phyloP scores from a whole-genome alignment of 1,140 invertebrate genomes.

The Cydia splendana region DNA sequence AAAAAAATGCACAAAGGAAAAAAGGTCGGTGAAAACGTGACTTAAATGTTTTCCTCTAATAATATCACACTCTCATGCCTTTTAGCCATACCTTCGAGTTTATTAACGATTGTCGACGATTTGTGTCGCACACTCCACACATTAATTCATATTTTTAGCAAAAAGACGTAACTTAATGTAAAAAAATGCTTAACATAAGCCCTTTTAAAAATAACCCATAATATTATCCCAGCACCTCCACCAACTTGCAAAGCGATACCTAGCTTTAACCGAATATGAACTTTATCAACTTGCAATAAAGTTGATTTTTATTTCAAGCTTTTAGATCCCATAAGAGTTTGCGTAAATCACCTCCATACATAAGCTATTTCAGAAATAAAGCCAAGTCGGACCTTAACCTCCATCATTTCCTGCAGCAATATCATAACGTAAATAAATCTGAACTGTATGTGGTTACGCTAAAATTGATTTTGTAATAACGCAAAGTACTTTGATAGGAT shows the following conservation, averaged over 20 bases:
- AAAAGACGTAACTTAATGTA: background rate
- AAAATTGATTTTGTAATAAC: background rate
- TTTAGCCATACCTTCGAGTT: background rate
- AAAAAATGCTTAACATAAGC: background rate
- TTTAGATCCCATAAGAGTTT: background rate
- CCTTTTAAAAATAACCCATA: background rate
- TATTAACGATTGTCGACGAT: slow-evolving; percentile 16
- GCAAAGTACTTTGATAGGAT: background rate
- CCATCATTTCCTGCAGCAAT: background rate
- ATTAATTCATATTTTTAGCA: background rate
- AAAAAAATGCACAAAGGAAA: background rate
- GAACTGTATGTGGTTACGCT: background rate
- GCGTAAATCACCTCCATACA: background rate
- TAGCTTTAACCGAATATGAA: background rate
- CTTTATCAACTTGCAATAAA: background rate
- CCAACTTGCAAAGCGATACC: background rate
- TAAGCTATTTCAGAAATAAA: slow-evolving; percentile 2
- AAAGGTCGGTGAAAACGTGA: background rate
- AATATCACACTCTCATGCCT: slow-evolving; percentile 13
- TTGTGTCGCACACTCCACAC: slow-evolving; percentile 1
- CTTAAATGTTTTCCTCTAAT: slow-evolving; percentile 2
- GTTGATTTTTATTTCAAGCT: background rate
- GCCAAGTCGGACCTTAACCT: background rate
- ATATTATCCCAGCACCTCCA: background rate
- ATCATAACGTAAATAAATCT: background rate